Conservation (phyloP, 2,888 invertebrate species). For the Calameuta pallipes region DNA sequence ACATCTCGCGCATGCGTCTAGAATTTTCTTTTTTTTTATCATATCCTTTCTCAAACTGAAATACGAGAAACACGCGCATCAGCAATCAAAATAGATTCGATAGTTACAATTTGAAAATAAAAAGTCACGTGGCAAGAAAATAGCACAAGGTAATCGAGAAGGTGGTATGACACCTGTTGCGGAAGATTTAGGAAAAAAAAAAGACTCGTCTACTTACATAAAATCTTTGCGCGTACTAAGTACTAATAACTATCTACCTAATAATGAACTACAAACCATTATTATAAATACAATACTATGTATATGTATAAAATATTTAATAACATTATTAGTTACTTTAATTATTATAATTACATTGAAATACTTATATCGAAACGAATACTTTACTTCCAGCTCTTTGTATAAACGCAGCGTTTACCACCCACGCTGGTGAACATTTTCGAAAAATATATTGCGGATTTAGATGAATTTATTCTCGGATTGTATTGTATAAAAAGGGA, state of each 20-base stretch:
- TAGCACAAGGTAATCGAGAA: background rate
- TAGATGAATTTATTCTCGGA: slow-evolving; percentile 2
- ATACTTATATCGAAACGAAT: slow-evolving; percentile 22
- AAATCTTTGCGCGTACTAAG: slow-evolving; percentile 54
- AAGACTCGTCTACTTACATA: slow-evolving; percentile 51
- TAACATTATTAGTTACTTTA: slow-evolving; percentile 51
- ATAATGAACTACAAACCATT: slow-evolving; percentile 43
- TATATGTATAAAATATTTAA: slow-evolving; percentile 60
- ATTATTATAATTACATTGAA: slow-evolving; percentile 44
- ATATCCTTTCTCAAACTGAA: background rate
- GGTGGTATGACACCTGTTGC: background rate
- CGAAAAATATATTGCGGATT: background rate
- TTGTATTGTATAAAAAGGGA: background rate
- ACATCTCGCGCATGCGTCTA: background rate
- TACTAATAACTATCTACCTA: slow-evolving; percentile 47
- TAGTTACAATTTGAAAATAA: background rate
- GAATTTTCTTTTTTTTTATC: background rate
- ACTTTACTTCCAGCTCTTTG: background rate
- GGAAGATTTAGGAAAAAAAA: slow-evolving; percentile 9
- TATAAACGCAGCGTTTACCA: background rate
- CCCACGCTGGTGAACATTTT: background rate
- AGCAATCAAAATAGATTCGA: background rate
- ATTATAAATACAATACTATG: slow-evolving; percentile 52
- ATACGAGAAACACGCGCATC: background rate
- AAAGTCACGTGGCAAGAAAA: background rate